phyloP scores from a whole-genome alignment of 1,140 invertebrate genomes.

The Agrilus planipennis region DNA sequence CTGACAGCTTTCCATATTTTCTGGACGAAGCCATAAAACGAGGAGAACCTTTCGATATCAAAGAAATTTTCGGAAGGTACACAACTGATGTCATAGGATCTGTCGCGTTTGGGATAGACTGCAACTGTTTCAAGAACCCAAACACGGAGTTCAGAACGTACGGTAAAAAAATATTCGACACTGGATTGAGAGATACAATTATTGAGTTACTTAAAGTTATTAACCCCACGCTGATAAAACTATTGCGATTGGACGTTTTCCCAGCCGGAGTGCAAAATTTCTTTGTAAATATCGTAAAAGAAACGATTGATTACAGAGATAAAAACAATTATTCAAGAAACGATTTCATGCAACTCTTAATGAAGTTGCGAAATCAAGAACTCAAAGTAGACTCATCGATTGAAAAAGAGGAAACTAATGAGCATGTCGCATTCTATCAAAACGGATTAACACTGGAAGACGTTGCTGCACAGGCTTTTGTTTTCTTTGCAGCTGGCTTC shows the following conservation, averaged over 20 bases:
- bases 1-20: constrained; percentile 6
- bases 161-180: neutral
- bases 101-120: constrained; percentile 39
- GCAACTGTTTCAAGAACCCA: constrained; percentile 34
- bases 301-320: constrained; percentile 40
- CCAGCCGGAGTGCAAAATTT: constrained; percentile 33
- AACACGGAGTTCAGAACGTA: neutral
- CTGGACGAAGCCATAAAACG: constrained; percentile 2
- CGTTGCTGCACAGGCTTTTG: constrained; percentile 10
- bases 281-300: constrained; percentile 38
- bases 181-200: neutral
- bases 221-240: constrained; percentile 18
- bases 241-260: constrained; percentile 24
- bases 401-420: no score
- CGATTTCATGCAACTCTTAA: constrained; percentile 43
- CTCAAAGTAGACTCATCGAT: neutral
- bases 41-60: constrained; percentile 26
- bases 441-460: constrained; percentile 11
- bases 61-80: constrained; percentile 32
- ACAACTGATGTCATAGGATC: constrained; percentile 40
- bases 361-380: constrained; percentile 15
- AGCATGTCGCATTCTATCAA: neutral
- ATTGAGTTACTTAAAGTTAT: neutral
- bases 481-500: constrained; percentile 35
- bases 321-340: constrained; percentile 37